Evolutionary conservation across 2,113 vertebrate species (phyloP), one percentile per base, ranked within the genome.

Genomic region (Zosterops pallidus): DNA sequence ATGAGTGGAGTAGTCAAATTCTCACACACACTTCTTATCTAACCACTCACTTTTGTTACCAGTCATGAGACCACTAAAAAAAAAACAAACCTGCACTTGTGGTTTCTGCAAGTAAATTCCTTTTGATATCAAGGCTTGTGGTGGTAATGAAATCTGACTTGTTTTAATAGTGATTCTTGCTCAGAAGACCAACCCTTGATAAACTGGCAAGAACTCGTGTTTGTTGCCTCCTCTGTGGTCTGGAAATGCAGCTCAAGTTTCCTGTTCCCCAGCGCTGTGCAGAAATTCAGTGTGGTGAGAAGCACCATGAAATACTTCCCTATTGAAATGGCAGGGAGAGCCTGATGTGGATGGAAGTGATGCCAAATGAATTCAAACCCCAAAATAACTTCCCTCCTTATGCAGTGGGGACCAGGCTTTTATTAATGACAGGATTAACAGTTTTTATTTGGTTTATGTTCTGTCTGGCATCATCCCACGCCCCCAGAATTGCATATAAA

Each of bases 81-180:
- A 74, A 83, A 89, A 72, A 16, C 63, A 94, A 93, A 77, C 59
- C 42, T 67, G 42, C 42, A 8, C 35, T 93, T 95, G 88, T 91
- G 83, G 35, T 93, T 94, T 92, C 74, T 92, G 37, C 71, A 95
- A 91, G 67, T 65, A 78, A 63, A 55, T 83, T 87, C 89, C 24
- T 88, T 95, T 81, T 60, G 11, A 29, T 95, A 88, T 49, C 69
- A 76, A 44, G 62, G 75, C 76, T 81, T 86, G 90, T 69, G 74
- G 59, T 90, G 41, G 78, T 93, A 92, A 92, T 92, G 76, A 92
- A 95, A 90, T 83, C 71, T 82, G 89, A 50, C 64, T 93, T 95
- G 69, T 88, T 92, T 91, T 94, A 91, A 70, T 59, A 88, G 71
- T 53, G 64, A 53, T 52, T 92, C 86, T 89, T 81, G 50, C 75